phyloP scores from a whole-genome alignment of 2,797 vertebrate species.

The Xiphorhynchus erythropygius region DNA sequence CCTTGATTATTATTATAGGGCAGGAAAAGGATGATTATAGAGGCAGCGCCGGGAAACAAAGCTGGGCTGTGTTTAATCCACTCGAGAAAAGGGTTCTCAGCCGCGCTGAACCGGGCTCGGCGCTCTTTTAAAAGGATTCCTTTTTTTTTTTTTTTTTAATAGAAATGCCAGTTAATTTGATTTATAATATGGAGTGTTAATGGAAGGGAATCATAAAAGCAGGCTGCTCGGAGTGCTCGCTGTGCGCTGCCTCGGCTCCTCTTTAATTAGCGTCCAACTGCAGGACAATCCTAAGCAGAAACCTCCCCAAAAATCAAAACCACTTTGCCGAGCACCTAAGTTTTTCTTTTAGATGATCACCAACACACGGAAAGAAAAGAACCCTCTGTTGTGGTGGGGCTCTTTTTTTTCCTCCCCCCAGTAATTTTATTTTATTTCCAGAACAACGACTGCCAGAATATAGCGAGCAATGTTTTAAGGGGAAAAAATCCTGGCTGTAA shows the following conservation, averaged over 20 bases:
- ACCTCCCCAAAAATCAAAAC: neutral
- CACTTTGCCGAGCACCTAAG: neutral
- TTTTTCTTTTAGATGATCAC: neutral
- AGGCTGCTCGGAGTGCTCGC: neutral
- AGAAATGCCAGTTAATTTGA: slow-evolving; percentile 71
- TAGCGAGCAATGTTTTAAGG: slow-evolving; percentile 70
- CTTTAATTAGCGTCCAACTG: slow-evolving; percentile 49
- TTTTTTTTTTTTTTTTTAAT: neutral
- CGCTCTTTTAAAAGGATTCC: slow-evolving; percentile 1
- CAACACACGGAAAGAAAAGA: slow-evolving; percentile 3
- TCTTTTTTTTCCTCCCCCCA: too few relatives aligned
- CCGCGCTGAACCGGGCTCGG: neutral
- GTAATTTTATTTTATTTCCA: slow-evolving; percentile 33
- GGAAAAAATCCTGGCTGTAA: slow-evolving; percentile 86
- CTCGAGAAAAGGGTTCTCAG: slow-evolving; percentile 30
- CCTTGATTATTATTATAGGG: neutral
- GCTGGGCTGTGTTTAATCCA: neutral
- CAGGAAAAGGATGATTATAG: slow-evolving; percentile 2
- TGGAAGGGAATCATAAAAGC: slow-evolving; percentile 52
- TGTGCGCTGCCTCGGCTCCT: neutral
- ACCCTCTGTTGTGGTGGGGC: neutral
- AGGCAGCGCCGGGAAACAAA: slow-evolving; percentile 60
- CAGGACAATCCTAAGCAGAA: slow-evolving; percentile 11
- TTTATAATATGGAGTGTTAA: slow-evolving; percentile 66
- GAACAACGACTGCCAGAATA: slow-evolving; percentile 58